These are phyloP conservation scores for Nestor notabilis DNA, from an alignment of 2,113 vertebrate genomes.

Conservation along the genomic window DNA sequence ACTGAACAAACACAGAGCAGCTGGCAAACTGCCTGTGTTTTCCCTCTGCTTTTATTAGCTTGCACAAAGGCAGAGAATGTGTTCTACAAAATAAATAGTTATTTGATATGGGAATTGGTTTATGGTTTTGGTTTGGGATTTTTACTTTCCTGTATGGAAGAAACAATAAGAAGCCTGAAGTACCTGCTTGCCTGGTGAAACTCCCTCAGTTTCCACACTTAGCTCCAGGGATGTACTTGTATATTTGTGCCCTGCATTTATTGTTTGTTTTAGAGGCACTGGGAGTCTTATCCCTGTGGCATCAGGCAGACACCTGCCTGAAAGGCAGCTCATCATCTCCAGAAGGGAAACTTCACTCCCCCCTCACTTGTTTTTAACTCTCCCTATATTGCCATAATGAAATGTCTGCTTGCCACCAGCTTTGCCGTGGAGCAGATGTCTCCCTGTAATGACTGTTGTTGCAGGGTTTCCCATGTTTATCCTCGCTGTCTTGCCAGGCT, in stretches of 20 bases:
- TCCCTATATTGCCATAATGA: not conserved
- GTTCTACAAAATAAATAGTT: not conserved
- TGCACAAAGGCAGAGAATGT: not conserved
- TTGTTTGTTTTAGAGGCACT: not conserved
- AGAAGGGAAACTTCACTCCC: not conserved
- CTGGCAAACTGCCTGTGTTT: rapidly evolving
- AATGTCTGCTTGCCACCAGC: constrained; percentile 40
- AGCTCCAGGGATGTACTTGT: not conserved
- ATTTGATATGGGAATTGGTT: not conserved
- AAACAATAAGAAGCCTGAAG: not conserved
- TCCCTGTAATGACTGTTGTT: not conserved
- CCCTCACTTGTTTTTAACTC: not conserved
- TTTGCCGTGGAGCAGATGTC: constrained; percentile 22
- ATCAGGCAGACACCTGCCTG: not conserved
- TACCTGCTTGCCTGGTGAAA: not conserved
- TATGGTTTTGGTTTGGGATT: not conserved
- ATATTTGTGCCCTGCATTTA: not conserved
- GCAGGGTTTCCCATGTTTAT: constrained; percentile 23
- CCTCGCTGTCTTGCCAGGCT: not conserved
- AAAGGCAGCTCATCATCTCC: not conserved
- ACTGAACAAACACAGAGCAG: not conserved
- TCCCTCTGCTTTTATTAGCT: not conserved
- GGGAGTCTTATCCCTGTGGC: not conserved
- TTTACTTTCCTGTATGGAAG: not conserved
- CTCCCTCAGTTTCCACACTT: not conserved